Conservation (phyloP, 2,888 invertebrate species). For the Microchrysa polita region DNA sequence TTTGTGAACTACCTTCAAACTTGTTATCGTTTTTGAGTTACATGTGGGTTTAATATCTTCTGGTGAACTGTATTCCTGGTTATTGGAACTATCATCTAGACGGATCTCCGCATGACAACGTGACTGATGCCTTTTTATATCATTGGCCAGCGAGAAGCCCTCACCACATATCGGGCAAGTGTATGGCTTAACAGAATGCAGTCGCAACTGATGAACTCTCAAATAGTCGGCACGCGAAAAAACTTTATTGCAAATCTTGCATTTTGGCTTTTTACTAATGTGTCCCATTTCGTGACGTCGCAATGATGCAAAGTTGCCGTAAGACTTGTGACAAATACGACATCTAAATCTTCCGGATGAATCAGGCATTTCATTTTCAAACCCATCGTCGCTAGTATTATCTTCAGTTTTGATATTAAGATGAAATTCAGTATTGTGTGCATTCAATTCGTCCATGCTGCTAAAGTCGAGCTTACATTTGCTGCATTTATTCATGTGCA, state of each 20-base stretch:
- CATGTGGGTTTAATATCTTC: too few species aligned
- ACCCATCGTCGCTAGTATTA: background rate
- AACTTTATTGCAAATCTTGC: slow-evolving; percentile 63
- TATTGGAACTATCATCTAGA: too few species aligned
- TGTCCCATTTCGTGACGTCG: slow-evolving; percentile 63
- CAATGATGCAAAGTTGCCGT: slow-evolving; percentile 61
- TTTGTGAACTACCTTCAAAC: too few species aligned
- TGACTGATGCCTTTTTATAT: slow-evolving; percentile 65
- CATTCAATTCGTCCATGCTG: slow-evolving; percentile 63
- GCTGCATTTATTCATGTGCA: slow-evolving; percentile 49
- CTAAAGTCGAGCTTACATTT: slow-evolving; percentile 64
- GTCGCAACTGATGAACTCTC: slow-evolving; percentile 58
- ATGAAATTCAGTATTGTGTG: slow-evolving; percentile 59
- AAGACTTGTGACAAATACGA: slow-evolving; percentile 61
- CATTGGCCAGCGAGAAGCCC: slow-evolving; percentile 66
- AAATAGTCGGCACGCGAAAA: slow-evolving; percentile 61
- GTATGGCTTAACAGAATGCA: slow-evolving; percentile 60
- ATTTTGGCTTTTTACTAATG: slow-evolving; percentile 62
- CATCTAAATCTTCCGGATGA: slow-evolving; percentile 54
- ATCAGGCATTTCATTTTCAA: too few species aligned
- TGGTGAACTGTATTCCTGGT: too few species aligned
- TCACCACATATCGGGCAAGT: slow-evolving; percentile 66
- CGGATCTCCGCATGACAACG: too few species aligned
- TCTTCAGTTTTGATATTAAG: slow-evolving; percentile 45
- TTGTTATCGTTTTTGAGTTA: too few species aligned